Conservation (phyloP, 2,797 vertebrate species). For the Malacoraja senta region DNA sequence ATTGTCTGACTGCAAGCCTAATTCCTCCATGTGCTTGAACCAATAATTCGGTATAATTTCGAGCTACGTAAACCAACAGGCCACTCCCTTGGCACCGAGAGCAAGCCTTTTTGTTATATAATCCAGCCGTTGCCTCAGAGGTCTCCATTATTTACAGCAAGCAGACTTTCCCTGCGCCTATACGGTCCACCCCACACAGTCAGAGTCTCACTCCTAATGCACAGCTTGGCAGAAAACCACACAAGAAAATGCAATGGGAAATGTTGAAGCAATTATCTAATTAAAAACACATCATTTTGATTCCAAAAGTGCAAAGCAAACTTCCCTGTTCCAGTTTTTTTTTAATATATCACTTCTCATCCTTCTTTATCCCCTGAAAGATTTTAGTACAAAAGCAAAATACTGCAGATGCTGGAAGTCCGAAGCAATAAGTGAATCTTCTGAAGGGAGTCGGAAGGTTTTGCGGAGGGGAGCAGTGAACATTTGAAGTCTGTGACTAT, state of each 20-base stretch:
- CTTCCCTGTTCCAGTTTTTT: background rate
- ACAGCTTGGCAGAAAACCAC: conserved; percentile 8
- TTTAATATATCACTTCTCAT: background rate
- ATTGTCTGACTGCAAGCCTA: background rate
- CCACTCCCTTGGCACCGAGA: background rate
- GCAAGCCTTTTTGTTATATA: background rate
- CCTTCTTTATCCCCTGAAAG: too few relatives aligned
- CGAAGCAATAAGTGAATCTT: too few relatives aligned
- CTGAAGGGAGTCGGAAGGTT: too few relatives aligned
- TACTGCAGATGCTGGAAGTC: too few relatives aligned
- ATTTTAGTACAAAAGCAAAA: too few relatives aligned
- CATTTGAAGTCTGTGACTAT: too few relatives aligned
- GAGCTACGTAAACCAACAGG: background rate
- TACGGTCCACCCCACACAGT: conserved; percentile 10
- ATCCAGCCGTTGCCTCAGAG: background rate
- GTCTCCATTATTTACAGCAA: background rate
- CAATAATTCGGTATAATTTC: background rate
- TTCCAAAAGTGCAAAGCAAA: conserved; percentile 5
- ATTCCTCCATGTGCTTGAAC: background rate
- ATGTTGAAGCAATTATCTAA: conserved; percentile 29
- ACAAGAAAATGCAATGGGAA: conserved; percentile 25
- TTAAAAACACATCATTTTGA: background rate
- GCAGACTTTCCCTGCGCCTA: background rate
- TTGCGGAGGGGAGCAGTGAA: too few relatives aligned
- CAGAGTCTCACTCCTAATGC: background rate